A percentile compares a stretch with the other conserved stretches of the same genome.
Evolutionary conservation across 2,888 invertebrate species (phyloP).

Genomic region (Ferrisia virgata): DNA sequence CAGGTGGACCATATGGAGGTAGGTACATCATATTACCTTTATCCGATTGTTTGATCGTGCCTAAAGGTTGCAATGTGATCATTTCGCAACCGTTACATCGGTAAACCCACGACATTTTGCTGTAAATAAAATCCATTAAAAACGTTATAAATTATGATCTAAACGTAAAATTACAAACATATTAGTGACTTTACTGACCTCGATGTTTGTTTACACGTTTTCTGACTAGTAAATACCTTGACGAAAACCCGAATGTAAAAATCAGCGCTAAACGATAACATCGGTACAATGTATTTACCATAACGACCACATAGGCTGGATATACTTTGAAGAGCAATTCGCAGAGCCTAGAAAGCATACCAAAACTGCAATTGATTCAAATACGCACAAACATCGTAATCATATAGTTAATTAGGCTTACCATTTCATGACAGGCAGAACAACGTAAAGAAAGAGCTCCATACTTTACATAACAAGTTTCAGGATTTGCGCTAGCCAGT

Average conservation of each 20-base stretch:
- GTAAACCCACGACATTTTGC: constrained; percentile 83
- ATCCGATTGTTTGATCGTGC: constrained; percentile 58
- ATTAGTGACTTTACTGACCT: constrained; percentile 57
- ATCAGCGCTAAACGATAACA: constrained; percentile 88
- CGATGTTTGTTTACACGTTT: constrained; percentile 80
- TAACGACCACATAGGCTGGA: constrained; percentile 91
- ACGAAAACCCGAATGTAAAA: constrained; percentile 96
- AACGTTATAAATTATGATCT: too few species aligned
- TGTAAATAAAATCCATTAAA: constrained; percentile 55
- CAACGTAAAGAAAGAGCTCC: constrained; percentile 82
- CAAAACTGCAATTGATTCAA: neutral
- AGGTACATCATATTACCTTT: constrained; percentile 63
- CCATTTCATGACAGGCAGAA: constrained; percentile 93
- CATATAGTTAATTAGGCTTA: too few species aligned
- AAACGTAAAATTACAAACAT: neutral
- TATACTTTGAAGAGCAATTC: constrained; percentile 86
- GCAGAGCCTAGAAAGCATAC: constrained; percentile 67
- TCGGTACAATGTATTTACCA: constrained; percentile 84
- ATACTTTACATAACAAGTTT: constrained; percentile 91
- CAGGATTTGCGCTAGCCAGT: constrained; percentile 90
- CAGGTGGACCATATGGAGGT: constrained; percentile 68
- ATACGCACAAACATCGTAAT: too few species aligned
- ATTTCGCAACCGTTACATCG: constrained; percentile 89
- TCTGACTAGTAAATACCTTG: constrained; percentile 72
- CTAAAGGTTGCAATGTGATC: constrained; percentile 72